Percentiles rank a stretch among this genome's conserved stretches.
phyloP scores from a whole-genome alignment of 2,888 invertebrate genomes.

The Trachelus iudaicus region DNA sequence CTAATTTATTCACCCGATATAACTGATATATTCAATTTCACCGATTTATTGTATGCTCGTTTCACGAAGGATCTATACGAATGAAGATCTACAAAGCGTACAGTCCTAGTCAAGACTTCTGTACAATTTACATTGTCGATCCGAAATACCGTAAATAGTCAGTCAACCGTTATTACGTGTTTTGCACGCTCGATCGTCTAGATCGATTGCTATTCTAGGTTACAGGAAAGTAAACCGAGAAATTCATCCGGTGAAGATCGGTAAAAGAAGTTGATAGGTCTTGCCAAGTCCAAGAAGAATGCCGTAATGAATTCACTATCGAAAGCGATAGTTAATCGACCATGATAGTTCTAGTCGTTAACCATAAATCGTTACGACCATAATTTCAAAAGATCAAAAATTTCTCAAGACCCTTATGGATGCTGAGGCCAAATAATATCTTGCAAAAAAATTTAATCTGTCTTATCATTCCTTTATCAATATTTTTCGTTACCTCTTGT shows the following conservation, averaged over 20 bases:
- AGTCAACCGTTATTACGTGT: not conserved
- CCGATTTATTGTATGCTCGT: not conserved
- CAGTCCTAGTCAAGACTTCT: not conserved
- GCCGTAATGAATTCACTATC: not conserved
- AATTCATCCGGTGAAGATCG: not conserved
- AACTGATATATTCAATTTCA: too few relatives aligned
- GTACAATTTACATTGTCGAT: not conserved
- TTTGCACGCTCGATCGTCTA: not conserved
- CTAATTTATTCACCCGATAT: too few relatives aligned
- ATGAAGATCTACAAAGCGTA: not conserved
- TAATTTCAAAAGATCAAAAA: not conserved
- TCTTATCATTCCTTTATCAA: not conserved
- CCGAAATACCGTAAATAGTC: not conserved
- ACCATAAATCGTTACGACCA: not conserved
- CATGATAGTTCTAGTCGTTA: not conserved
- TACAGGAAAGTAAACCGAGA: constrained; percentile 1
- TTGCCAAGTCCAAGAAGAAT: not conserved
- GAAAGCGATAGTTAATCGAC: not conserved
- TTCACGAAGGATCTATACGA: not conserved
- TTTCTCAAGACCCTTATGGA: not conserved
- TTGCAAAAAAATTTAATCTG: not conserved
- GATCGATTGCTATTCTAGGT: not conserved
- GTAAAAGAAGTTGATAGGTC: not conserved
- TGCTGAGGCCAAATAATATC: not conserved
- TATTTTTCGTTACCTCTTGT: constrained; percentile 78